Base-by-base conservation (phyloP, 1,140 invertebrate species). In the Philaenus spumarius region DNA sequence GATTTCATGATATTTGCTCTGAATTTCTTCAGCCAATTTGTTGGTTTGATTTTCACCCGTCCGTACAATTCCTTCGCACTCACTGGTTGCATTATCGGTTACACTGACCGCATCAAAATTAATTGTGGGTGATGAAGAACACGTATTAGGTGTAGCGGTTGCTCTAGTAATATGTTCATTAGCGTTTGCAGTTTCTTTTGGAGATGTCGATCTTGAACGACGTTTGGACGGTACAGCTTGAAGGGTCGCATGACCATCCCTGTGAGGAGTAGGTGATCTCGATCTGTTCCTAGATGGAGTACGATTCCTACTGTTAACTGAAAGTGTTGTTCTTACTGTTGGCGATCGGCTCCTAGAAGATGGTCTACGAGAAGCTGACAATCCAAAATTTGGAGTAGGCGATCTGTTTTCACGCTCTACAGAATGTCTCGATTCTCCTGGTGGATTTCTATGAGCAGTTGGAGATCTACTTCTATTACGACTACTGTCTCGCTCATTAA, bases 281-380 rank as follows among this genome's bases (percentile, higher is more conserved):
- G 56, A 58, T 39, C 56, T 37, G 39, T 35, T 58, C 17, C 50
- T 35, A 22, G 50, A 53, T 1, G 30, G 26, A 30, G 26, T 30
- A 30, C 26, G 26, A 30, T 30, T 30, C 9, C 50, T n/a, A 53
- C 30, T 9, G 46, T 26, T 11, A 42, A 35, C 35, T 17, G 47
- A n/a, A 20, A 40, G 24, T 5, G 17, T 34, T 23, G 23, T 24
- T 19, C 55, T 57, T 1, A 62, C 65, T 2, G 68, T 64, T 9
- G 70, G 68, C 17, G 70, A 70, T 22, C 66, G 60, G 34, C 65
- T 67, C 14, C 69, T 54, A 47, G 19, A n/a, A 40, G 26, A 30
- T 4, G 26, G 26, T 30, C 26, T 30, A 30, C 9, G 50, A 11
- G 7, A 14, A 14, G 50, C 30, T 4, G 50, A 17, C 6, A 53